These are phyloP conservation scores for Heterochromis multidens DNA, from an alignment of 2,113 vertebrate genomes.

Conservation along the genomic window DNA sequence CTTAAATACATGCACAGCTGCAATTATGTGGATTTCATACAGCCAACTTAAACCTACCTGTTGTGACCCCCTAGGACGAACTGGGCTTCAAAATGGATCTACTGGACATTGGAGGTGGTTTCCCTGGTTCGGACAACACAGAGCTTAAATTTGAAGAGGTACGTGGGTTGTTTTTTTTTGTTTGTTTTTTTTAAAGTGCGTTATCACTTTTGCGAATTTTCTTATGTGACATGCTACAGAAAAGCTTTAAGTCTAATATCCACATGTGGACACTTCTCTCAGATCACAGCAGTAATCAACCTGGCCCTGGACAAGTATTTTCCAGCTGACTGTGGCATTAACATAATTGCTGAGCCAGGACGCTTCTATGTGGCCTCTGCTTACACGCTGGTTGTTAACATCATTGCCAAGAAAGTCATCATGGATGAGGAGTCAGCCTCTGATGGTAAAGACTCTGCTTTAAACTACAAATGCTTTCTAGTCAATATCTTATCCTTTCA, in stretches of 20 bases:
- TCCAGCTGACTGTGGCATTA: constrained; percentile 83
- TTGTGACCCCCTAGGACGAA: constrained; percentile 76
- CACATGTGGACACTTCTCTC: not conserved
- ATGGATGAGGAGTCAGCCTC: constrained; percentile 84
- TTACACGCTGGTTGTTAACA: constrained; percentile 91
- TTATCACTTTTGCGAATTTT: not conserved
- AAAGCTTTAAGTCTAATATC: not conserved
- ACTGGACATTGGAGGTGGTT: constrained; percentile 95
- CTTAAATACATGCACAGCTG: not conserved
- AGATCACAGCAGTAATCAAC: constrained; percentile 92
- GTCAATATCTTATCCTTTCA: accelerated
- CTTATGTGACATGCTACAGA: no score
- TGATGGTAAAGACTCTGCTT: constrained; percentile 71
- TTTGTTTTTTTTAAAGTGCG: not conserved
- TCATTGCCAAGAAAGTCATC: constrained; percentile 95
- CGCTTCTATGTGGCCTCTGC: constrained; percentile 96
- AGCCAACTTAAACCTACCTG: not conserved
- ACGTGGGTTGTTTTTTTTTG: no score
- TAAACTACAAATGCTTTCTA: accelerated
- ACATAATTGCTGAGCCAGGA: constrained; percentile 92
- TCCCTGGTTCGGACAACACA: constrained; percentile 92
- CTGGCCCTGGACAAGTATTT: constrained; percentile 94
- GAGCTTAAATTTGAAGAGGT: constrained; percentile 99
- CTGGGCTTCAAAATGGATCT: constrained; percentile 90
- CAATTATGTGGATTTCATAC: not conserved